Evolutionary conservation across 2,888 invertebrate genomes (phyloP).

Genomic region (Tyria jacobaeae): DNA sequence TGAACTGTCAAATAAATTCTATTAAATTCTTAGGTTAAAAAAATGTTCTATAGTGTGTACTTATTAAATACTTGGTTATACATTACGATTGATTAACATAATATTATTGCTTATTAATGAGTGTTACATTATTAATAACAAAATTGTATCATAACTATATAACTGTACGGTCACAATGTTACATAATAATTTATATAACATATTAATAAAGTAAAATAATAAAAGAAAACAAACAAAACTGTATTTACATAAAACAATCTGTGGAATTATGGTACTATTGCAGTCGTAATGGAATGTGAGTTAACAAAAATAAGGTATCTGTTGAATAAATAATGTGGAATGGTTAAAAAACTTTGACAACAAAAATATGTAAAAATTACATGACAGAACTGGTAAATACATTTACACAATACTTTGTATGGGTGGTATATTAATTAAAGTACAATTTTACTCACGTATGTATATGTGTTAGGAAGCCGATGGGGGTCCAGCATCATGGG

Average conservation of each 20-base stretch:
- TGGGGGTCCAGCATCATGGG: too few relatives aligned
- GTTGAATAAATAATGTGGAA: constrained; percentile 66
- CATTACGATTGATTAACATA: constrained; percentile 33
- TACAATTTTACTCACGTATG: too few relatives aligned
- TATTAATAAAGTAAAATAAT: constrained; percentile 42
- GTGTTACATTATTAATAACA: constrained; percentile 44
- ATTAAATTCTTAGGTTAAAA: not conserved
- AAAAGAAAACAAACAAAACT: constrained; percentile 48
- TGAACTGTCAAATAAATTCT: constrained; percentile 13
- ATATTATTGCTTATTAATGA: constrained; percentile 40
- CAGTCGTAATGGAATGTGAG: constrained; percentile 77
- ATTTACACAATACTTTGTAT: too few relatives aligned
- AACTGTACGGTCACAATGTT: constrained; percentile 25
- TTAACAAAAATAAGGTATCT: constrained; percentile 50
- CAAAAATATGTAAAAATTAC: constrained; percentile 16
- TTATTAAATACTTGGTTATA: constrained; percentile 29
- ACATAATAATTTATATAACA: constrained; percentile 35
- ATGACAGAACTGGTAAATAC: too few relatives aligned
- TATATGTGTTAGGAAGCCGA: too few relatives aligned
- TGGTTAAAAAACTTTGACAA: constrained; percentile 63
- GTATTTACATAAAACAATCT: constrained; percentile 48
- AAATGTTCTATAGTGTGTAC: constrained; percentile 25
- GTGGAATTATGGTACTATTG: constrained; percentile 74
- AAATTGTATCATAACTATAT: constrained; percentile 34
- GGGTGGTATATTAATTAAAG: too few relatives aligned